Conservation (phyloP, 2,888 invertebrate genomes). For the Nasonovia ribisnigri region DNA sequence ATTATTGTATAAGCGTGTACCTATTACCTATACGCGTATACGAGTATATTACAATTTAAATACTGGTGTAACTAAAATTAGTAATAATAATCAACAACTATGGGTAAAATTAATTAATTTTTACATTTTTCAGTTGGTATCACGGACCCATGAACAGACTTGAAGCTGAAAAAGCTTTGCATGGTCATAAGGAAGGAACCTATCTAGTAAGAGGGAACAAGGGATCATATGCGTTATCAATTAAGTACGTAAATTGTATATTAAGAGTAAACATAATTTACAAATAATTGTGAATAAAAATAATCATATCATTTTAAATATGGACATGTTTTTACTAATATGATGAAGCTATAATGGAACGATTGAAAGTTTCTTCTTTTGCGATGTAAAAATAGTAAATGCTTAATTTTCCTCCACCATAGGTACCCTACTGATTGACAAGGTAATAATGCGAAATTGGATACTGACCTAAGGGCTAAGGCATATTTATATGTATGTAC, state of each 20-base stretch:
- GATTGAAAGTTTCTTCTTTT: background rate
- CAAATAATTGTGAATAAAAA: background rate
- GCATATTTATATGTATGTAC: background rate
- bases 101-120: background rate
- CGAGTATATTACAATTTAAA: background rate
- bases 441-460: background rate
- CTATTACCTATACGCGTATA: background rate
- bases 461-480: background rate
- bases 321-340: background rate
- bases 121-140: constrained; percentile 82
- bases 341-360: background rate
- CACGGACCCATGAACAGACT: constrained; percentile 92
- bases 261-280: background rate
- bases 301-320: background rate
- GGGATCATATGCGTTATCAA: constrained; percentile 82
- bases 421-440: background rate
- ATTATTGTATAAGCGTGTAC: too few relatives aligned
- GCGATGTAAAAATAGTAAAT: background rate
- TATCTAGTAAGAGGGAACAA: constrained; percentile 91
- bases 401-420: background rate
- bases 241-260: constrained; percentile 81
- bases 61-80: background rate
- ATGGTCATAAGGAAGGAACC: constrained; percentile 89
- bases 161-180: constrained; percentile 90
- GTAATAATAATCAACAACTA: background rate